These are phyloP conservation scores for Seriola aureovittata DNA, from an alignment of 2,113 vertebrate genomes.

Conservation along the genomic window DNA sequence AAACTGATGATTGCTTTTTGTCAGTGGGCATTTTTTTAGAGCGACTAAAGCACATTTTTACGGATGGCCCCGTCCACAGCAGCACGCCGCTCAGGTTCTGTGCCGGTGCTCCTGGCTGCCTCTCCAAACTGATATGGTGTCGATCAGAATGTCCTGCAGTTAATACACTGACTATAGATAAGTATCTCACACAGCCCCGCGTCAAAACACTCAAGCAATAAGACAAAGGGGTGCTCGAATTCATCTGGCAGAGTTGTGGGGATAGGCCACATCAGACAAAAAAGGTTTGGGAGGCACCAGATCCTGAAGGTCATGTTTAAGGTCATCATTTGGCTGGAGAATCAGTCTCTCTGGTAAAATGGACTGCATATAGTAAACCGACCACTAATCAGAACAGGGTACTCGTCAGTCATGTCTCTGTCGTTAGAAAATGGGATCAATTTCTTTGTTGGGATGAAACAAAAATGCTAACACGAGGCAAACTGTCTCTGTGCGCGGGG, in stretches of 20 bases:
- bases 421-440: not conserved
- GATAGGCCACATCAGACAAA: not conserved
- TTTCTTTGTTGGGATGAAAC: not conserved
- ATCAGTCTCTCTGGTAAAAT: not conserved
- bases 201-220: too few relatives aligned
- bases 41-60: too few relatives aligned
- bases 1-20: too few relatives aligned
- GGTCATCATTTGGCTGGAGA: not conserved
- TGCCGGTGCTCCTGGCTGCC: too few relatives aligned
- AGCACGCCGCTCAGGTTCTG: too few relatives aligned
- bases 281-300: not conserved
- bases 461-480: slow-evolving; percentile 5
- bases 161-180: too few relatives aligned
- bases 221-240: not conserved
- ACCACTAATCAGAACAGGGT: not conserved
- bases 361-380: not conserved
- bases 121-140: too few relatives aligned
- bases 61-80: too few relatives aligned
- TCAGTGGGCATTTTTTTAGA: too few relatives aligned
- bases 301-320: not conserved
- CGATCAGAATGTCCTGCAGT: too few relatives aligned
- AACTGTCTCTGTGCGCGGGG: not conserved
- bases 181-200: too few relatives aligned
- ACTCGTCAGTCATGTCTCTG: not conserved
- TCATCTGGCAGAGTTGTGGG: not conserved